Base-by-base conservation (phyloP, 2,888 invertebrate genomes). In the Linyphia triangularis region DNA sequence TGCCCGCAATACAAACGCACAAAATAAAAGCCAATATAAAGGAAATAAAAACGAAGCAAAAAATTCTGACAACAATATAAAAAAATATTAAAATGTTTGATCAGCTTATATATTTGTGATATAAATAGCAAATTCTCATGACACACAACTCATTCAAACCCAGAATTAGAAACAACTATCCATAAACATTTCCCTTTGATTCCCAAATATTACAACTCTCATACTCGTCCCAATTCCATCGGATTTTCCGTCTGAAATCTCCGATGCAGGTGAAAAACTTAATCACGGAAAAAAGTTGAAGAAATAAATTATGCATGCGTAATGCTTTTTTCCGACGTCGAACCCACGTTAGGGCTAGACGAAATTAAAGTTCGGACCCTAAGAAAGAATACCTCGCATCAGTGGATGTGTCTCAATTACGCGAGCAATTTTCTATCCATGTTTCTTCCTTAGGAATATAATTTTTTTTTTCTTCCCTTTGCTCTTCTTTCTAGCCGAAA, bases 291-390 rank as follows among this genome's bases (percentile, higher is more conserved):
- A 51, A 51, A 51, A 9, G 5, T 0, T 51, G n/a, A 28, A 61
- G 30, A 67, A 79, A 79, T 67, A 43, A 65, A 79, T 79, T 79
- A 67, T 79, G 79, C 65, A 67, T 79, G 59, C 75, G 5, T 57
- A 63, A 37, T 63, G 19, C 40, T 65, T 30, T n/a, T 30, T 16
- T n/a, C 30, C n/a, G 51, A 0, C 51, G 51, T 51, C n/a, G 51
- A 51, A 6, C n/a, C 16, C n/a, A 16, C 51, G 51, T 16, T 13
- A 40, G 40, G 4, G n/a, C n/a, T n/a, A n/a, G n/a, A 51, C 51
- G 51, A 10, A 51, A 51, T 51, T 51, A 51, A 51, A 51, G 51
- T n/a, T 51, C 13, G 51, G n/a, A 1, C 13, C 51, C 13, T 5
- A 26, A 63, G 13, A 26, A 63, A 63, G 26, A 63, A 63, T 13